Evolutionary conservation across 2,113 vertebrate species (phyloP), one percentile per base, ranked within the genome.

Genomic region (Ophthalmolycus amberensis): DNA sequence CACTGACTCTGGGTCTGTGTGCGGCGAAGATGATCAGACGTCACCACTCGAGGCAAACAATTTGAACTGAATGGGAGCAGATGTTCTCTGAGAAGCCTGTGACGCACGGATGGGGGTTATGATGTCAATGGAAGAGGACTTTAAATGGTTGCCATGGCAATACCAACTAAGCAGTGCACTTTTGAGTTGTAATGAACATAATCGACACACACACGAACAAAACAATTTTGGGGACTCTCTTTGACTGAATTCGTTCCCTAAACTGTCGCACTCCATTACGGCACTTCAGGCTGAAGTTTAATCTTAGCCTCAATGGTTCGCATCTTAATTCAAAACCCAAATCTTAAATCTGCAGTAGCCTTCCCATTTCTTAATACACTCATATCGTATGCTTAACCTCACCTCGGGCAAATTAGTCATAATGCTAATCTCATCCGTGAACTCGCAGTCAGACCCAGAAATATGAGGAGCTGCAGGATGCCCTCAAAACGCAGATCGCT

Each of bases 41-140:
- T 75, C 59, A 40, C 32, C 5, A 73, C 50, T 77, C 64, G 58
- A 83, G 48, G 34, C 56, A 20, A 74, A 82, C 38, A 38, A 0
- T 80, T 65, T 56, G 42, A 71, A n/a, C 29, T 77, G 75, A 89
- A 90, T 80, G 77, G 78, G 65, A 77, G 37, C 89, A 90, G 88
- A 85, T 91, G 77, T 87, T 89, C 63, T 60, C 62, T 25, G 27
- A 72, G 67, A 72, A 9, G 63, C 69, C 20, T 54, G 22, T 12
- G 58, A 59, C 65, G 63, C 48, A 32, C 71, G 83, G 88, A 87
- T 71, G 20, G 38, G 67, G 67, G 66, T 42, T 74, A 48, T 84
- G 69, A 88, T 73, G 75, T 84, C 62, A 72, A 11, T 52, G 64
- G 37, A 77, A 29, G 71, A 79, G 50, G 59, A 67, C 22, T 25